Evolutionary conservation across 2,113 vertebrate genomes (phyloP).

Genomic region (Ceuthmochares aereus): DNA sequence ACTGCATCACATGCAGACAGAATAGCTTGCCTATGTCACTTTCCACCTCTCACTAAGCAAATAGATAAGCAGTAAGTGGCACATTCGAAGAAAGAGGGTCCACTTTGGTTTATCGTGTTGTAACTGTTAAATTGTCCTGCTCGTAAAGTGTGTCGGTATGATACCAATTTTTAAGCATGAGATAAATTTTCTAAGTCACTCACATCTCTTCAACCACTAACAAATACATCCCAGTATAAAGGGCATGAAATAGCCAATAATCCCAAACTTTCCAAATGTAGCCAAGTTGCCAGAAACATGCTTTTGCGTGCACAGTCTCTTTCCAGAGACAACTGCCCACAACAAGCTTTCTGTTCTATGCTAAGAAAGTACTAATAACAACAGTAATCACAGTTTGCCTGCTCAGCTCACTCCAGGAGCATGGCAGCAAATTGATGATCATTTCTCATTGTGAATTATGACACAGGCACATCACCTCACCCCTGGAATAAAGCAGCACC

Average conservation of each 20-base stretch:
- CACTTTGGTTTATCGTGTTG: not conserved
- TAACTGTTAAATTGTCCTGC: not conserved
- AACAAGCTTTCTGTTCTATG: not conserved
- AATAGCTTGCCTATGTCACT: not conserved
- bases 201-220: not conserved
- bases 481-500: constrained; percentile 75
- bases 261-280: not conserved
- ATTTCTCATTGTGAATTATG: constrained; percentile 78
- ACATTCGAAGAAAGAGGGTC: not conserved
- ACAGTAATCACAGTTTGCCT: constrained; percentile 55
- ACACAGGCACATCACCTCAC: constrained; percentile 71
- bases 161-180: not conserved
- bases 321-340: not conserved
- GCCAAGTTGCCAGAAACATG: not conserved
- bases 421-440: constrained; percentile 65
- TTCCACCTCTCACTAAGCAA: not conserved
- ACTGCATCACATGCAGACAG: not conserved
- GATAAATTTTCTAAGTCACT: not conserved
- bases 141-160: not conserved
- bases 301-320: not conserved
- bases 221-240: not conserved
- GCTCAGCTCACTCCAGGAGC: constrained; percentile 60
- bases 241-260: not conserved
- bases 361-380: constrained; percentile 55
- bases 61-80: not conserved